Base-by-base conservation (phyloP, 2,113 vertebrate species). In the Delphinapterus leucas region DNA sequence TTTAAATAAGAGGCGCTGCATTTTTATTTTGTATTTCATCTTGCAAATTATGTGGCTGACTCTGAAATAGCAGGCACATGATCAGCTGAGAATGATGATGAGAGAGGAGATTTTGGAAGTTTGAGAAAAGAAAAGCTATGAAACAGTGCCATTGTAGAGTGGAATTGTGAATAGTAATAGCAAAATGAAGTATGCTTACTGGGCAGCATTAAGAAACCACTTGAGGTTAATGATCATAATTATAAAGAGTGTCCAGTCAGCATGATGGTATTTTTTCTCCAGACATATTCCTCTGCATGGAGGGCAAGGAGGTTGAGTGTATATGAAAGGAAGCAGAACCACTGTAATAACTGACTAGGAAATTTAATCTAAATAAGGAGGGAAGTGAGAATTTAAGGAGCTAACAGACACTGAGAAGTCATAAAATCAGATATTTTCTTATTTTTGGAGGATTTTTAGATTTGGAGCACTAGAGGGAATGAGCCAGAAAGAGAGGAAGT, bases 121-220 rank as follows among this genome's bases (percentile, higher is more conserved):
- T 65, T 55, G 53, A 60, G 33, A 44, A 41, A 96, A 88, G 17
- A 89, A 4, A 79, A 88, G 47, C 55, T 67, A 49, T 36, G 60
- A 80, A 93, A 47, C 10, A 65, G 28, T 23, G 10, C 28, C 88
- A 31, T 61, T 38, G 18, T 60, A 79, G 28, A 95, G 18, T 58
- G 41, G 17, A 93, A 83, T 11, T 58, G 49, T 90, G 53, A 77
- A 67, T n/a, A 70, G 15, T 41, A 76, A 60, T 60, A 91, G 5
- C 25, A 93, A 92, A 91, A 94, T 86, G 33, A 95, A 93, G 41
- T 94, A 85, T 97, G 84, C 93, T 88, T 73, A 81, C 60, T 73
- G 47, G 85, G 20, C 21, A 67, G 23, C 92, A 93, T 68, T 96
- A 94, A 79, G 33, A 68, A 94, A 91, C 36, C 44, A 88, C 91